Percentiles rank a stretch among this genome's conserved stretches.
Conservation (phyloP, 2,888 invertebrate genomes). For the Drosophila seclusa region DNA sequence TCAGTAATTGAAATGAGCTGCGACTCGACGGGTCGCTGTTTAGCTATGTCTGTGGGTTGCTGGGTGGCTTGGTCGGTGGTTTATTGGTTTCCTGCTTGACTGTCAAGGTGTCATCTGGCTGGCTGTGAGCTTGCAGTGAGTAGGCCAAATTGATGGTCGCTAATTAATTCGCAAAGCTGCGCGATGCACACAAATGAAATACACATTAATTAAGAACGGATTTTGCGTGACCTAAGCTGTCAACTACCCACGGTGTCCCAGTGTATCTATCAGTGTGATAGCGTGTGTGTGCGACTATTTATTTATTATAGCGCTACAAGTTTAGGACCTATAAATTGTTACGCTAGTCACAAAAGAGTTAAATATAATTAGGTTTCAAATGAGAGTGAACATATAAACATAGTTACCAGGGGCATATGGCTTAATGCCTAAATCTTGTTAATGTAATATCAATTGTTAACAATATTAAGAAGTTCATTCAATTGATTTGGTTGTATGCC, state of each 20-base stretch:
- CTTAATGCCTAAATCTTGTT: background rate
- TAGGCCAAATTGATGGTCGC: constrained; percentile 21
- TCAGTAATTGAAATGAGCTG: constrained; percentile 35
- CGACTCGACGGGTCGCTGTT: background rate
- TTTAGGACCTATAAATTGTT: background rate
- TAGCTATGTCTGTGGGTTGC: background rate
- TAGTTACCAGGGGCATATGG: background rate
- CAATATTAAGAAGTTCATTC: background rate
- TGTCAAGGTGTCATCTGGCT: constrained; percentile 17
- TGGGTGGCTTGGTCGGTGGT: background rate
- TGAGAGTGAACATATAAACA: background rate
- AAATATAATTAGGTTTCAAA: background rate
- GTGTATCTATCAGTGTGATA: background rate
- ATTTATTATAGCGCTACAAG: background rate
- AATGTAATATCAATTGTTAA: background rate
- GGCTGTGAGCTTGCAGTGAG: background rate
- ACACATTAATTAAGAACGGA: constrained; percentile 64
- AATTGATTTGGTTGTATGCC: background rate
- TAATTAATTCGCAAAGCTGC: constrained; percentile 50
- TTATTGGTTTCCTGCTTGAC: constrained; percentile 23
- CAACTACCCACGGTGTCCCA: background rate
- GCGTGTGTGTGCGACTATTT: background rate
- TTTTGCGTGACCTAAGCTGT: constrained; percentile 39
- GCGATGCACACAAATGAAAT: constrained; percentile 33
- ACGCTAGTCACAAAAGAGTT: background rate